Evolutionary conservation across 2,113 vertebrate genomes (phyloP).

Genomic region (Connochaetes taurinus): DNA sequence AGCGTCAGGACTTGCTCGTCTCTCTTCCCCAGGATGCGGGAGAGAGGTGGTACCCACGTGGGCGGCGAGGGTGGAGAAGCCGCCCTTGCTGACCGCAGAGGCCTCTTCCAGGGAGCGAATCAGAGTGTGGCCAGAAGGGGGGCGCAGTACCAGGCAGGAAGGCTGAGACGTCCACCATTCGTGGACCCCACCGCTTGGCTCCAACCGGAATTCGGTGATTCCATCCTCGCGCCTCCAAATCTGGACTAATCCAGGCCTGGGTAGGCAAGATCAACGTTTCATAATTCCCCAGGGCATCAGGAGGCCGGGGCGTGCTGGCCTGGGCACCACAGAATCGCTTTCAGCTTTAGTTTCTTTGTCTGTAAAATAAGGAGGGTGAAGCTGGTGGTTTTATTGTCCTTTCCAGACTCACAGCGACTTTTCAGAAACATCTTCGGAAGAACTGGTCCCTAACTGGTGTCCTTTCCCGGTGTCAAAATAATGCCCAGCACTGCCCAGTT

Average conservation of each 20-base stretch:
- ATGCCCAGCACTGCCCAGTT: not conserved
- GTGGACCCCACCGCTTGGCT: accelerated
- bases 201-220: accelerated
- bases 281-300: not conserved
- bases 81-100: not conserved
- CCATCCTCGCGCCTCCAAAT: accelerated
- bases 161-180: not conserved
- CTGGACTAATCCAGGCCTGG: not conserved
- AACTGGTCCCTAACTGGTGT: not conserved
- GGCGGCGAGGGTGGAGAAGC: not conserved
- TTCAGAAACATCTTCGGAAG: not conserved
- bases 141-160: not conserved
- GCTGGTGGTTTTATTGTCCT: not conserved
- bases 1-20: not conserved
- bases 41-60: not conserved
- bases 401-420: not conserved
- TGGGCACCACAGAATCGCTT: not conserved
- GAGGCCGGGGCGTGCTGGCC: accelerated
- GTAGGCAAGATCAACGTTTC: not conserved
- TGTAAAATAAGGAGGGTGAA: not conserved
- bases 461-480: not conserved
- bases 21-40: not conserved
- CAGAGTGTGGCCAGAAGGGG: not conserved
- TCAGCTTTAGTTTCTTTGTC: not conserved
- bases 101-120: not conserved